Conservation (phyloP, 92 coral and sea anemone genomes). For the Galaxea fascicularis region DNA sequence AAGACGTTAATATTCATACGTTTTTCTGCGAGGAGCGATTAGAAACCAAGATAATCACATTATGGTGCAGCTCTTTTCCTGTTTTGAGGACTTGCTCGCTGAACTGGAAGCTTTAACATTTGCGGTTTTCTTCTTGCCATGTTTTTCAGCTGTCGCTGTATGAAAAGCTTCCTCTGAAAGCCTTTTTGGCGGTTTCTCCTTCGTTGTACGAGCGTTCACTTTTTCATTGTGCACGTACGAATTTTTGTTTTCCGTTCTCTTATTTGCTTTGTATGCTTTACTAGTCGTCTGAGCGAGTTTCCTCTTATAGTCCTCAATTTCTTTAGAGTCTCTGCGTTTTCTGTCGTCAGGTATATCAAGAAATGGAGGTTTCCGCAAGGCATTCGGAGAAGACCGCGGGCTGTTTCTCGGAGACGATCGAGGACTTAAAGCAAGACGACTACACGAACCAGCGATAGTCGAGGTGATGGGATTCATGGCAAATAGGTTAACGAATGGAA, state of each 20-base stretch:
- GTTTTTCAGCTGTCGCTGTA: conserved; percentile 29
- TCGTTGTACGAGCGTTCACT: conserved; percentile 8
- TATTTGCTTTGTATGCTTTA: conserved; percentile 32
- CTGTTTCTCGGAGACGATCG: conserved; percentile 59
- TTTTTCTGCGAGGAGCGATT: conserved; percentile 17
- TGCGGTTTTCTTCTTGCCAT: conserved; percentile 34
- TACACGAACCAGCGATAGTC: conserved; percentile 64
- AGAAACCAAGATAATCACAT: conserved; percentile 50
- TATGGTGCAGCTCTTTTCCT: conserved; percentile 44
- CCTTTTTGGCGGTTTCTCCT: conserved; percentile 31
- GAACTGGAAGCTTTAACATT: conserved; percentile 49
- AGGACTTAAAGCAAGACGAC: conserved; percentile 60
- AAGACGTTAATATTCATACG: conserved; percentile 38
- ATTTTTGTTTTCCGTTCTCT: conserved; percentile 11
- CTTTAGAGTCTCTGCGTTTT: conserved; percentile 48
- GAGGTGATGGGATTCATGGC: conserved; percentile 74
- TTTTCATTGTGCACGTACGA: conserved; percentile 8
- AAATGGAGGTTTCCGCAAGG: conserved; percentile 9
- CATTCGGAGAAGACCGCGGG: conserved; percentile 56
- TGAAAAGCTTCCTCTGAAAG: conserved; percentile 40
- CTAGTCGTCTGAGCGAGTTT: conserved; percentile 27
- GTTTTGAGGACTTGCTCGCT: conserved; percentile 52
- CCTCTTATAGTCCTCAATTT: conserved; percentile 39
- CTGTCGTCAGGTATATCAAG: conserved; percentile 22
- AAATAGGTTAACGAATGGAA: not conserved